Evolutionary conservation across 2,888 invertebrate species (phyloP), one percentile per base, ranked within the genome.

Genomic region (Baronia brevicornis): DNA sequence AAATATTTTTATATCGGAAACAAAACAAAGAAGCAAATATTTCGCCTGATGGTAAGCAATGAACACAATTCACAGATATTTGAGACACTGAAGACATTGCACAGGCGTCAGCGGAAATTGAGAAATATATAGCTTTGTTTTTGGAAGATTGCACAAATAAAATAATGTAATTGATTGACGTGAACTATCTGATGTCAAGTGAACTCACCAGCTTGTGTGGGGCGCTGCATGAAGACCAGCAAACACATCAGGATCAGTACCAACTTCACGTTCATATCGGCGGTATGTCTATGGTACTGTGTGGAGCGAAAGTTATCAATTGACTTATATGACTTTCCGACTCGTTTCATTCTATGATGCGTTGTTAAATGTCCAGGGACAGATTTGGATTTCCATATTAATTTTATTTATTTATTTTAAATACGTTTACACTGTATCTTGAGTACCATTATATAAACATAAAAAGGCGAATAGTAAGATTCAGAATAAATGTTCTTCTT

Each of bases 251-350:
- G 26, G 7, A 66, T 23, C 5, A 68, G 30, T 7, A 52, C 35
- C 27, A 61, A 31, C 36, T 60, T 65, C 15, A 38, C 38, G 35
- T 65, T 49, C 74, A 74, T 74, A 9, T n/a, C 10, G 6, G 9
- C 11, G 25, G 20, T 11, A 25, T 20, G 4, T 12, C 21, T 12
- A 18, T 25, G 17, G 34, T 37, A 35, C 29, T 24, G 3, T 11
- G 7, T 14, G n/a, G 19, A 9, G 21, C 5, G 13, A n/a, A n/a
- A n/a, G n/a, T 14, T 21, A 5, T 9, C 24, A 8, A 15, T 10
- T 24, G 7, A 33, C 25, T 71, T 74, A 69, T 75, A 75, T 64
- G 48, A 54, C 51, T 64, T 56, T 52, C 46, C 54, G 52, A 49
- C 38, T 62, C 45, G 48, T 46, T 63, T 43, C 38, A 39, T 18